A percentile compares a stretch with the other conserved stretches of the same genome.
Evolutionary conservation across 1,140 invertebrate genomes (phyloP).

Genomic region (Rhyacophila brunnea): DNA sequence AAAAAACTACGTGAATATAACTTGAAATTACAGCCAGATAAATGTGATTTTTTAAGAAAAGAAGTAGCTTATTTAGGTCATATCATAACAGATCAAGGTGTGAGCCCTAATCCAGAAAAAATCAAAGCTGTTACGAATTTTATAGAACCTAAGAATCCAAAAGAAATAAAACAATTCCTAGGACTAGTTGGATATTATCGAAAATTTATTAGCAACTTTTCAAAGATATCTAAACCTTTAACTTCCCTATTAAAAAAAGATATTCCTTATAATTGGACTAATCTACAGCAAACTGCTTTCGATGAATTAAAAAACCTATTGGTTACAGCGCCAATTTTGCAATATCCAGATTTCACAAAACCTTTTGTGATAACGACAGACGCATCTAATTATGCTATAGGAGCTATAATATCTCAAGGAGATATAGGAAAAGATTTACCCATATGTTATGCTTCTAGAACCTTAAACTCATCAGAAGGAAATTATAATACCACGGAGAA

Average conservation of each 20-base stretch:
- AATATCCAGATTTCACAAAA: not conserved
- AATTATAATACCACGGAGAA: conserved; percentile 48
- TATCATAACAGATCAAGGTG: too few species aligned
- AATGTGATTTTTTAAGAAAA: not conserved
- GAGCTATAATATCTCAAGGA: conserved; percentile 40
- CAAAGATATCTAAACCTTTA: conserved; percentile 11
- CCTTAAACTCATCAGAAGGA: conserved; percentile 44
- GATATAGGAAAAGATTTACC: too few species aligned
- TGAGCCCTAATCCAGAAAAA: too few species aligned
- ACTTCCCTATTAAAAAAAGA: conserved; percentile 1
- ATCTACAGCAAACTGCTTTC: not conserved
- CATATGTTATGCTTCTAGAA: conserved; percentile 44
- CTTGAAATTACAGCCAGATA: too few species aligned
- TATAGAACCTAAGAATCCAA: too few species aligned
- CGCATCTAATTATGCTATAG: conserved; percentile 32
- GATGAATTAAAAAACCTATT: not conserved
- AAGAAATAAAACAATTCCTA: too few species aligned
- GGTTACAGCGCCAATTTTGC: not conserved
- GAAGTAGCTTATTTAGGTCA: conserved; percentile 42
- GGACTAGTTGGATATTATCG: conserved; percentile 40
- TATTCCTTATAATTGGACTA: not conserved
- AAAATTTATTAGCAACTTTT: conserved; percentile 37
- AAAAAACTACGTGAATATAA: not conserved
- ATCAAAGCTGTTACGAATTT: too few species aligned
- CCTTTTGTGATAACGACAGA: not conserved